These are phyloP conservation scores for Epiblema foenella DNA, from an alignment of 2,888 invertebrate genomes.

Conservation along the genomic window DNA sequence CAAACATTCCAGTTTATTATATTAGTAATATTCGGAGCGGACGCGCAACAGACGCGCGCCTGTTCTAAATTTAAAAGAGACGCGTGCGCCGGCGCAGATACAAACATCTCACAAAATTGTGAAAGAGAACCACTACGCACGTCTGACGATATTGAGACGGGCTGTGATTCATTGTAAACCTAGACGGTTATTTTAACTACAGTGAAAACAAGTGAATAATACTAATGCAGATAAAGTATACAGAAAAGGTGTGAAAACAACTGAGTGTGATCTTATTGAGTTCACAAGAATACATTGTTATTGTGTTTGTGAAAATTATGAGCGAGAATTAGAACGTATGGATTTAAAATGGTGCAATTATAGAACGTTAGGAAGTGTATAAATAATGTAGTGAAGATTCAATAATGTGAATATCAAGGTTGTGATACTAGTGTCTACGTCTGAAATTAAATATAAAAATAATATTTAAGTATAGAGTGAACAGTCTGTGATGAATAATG, in stretches of 20 bases:
- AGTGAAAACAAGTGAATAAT: neutral
- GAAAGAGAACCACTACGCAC: slow-evolving; percentile 71
- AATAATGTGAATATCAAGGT: neutral
- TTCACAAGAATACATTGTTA: neutral
- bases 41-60: slow-evolving; percentile 69
- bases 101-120: slow-evolving; percentile 75
- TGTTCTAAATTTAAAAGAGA: slow-evolving; percentile 73
- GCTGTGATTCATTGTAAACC: slow-evolving; percentile 31
- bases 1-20: slow-evolving; percentile 43
- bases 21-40: slow-evolving; percentile 64
- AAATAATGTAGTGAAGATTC: neutral
- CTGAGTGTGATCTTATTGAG: neutral
- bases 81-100: slow-evolving; percentile 74
- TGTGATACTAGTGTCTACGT: neutral
- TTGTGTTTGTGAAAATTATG: neutral
- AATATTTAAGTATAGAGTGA: slow-evolving; percentile 42
- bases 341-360: slow-evolving; percentile 4
- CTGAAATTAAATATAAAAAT: neutral
- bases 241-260: neutral
- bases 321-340: neutral
- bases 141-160: slow-evolving; percentile 47
- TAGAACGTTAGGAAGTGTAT: slow-evolving; percentile 15
- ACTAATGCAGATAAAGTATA: neutral
- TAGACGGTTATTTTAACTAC: slow-evolving; percentile 4
- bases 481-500: slow-evolving; percentile 67